These are phyloP conservation scores for Lophius piscatorius DNA, from an alignment of 2,113 vertebrate genomes.

Conservation along the genomic window DNA sequence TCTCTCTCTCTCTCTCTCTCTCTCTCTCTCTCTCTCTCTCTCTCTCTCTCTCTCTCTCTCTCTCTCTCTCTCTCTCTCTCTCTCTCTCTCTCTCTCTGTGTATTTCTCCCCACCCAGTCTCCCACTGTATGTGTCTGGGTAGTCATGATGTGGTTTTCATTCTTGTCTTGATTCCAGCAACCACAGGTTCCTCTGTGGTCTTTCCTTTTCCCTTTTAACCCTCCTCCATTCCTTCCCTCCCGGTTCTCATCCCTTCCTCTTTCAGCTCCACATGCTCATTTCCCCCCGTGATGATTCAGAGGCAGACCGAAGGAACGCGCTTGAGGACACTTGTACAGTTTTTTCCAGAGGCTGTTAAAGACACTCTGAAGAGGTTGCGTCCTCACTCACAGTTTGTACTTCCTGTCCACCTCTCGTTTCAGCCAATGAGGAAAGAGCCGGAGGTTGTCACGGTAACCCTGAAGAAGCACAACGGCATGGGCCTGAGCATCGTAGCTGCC, in stretches of 20 bases:
- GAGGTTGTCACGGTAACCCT: conserved; percentile 97
- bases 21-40: conserved; percentile 20
- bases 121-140: conserved; percentile 7
- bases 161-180: conserved; percentile 77
- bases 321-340: not conserved
- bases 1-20: conserved; percentile 8
- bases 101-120: not conserved
- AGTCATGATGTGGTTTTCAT: conserved; percentile 79
- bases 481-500: conserved; percentile 97
- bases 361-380: not conserved
- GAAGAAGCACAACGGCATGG: conserved; percentile 99
- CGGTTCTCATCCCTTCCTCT: conserved; percentile 45
- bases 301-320: not conserved
- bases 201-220: conserved; percentile 53
- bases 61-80: not conserved
- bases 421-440: conserved; percentile 95
- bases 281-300: conserved; percentile 16
- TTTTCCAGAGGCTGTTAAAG: not conserved
- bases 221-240: conserved; percentile 53
- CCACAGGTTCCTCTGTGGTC: conserved; percentile 78
- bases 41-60: conserved; percentile 12
- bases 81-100: conserved; percentile 30
- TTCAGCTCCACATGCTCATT: conserved; percentile 23
- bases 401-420: conserved; percentile 64
- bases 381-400: conserved; percentile 46